These are phyloP conservation scores for Apteryx mantelli DNA, from an alignment of 2,113 vertebrate genomes.

Conservation along the genomic window DNA sequence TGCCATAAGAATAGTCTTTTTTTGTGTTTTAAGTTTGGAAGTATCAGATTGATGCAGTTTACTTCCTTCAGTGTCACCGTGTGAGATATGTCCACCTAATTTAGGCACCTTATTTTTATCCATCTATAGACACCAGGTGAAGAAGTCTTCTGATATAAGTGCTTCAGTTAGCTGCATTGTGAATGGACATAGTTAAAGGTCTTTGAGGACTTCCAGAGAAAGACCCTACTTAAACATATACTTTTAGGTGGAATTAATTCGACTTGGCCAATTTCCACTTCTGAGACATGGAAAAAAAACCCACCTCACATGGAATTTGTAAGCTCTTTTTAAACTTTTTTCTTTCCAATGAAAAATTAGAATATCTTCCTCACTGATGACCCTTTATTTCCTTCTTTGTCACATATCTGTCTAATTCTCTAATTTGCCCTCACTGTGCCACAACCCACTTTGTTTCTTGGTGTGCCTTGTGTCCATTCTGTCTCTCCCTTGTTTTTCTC, in stretches of 20 bases:
- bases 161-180: neutral
- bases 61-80: neutral
- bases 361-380: neutral
- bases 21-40: neutral
- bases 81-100: neutral
- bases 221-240: rapidly evolving
- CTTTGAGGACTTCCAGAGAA: neutral
- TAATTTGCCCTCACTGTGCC: neutral
- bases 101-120: neutral
- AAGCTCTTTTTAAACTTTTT: neutral
- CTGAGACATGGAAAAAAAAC: neutral
- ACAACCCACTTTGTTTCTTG: neutral
- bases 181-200: neutral
- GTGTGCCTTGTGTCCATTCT: neutral
- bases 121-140: neutral
- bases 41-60: neutral
- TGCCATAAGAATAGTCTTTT: neutral
- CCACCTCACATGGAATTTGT: neutral
- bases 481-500: neutral
- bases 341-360: neutral
- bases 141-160: neutral
- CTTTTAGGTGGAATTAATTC: neutral
- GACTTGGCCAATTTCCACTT: neutral
- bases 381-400: neutral
- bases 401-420: neutral